Evolutionary conservation across 2,113 vertebrate genomes (phyloP).

Genomic region (Erythrolamprus reginae): DNA sequence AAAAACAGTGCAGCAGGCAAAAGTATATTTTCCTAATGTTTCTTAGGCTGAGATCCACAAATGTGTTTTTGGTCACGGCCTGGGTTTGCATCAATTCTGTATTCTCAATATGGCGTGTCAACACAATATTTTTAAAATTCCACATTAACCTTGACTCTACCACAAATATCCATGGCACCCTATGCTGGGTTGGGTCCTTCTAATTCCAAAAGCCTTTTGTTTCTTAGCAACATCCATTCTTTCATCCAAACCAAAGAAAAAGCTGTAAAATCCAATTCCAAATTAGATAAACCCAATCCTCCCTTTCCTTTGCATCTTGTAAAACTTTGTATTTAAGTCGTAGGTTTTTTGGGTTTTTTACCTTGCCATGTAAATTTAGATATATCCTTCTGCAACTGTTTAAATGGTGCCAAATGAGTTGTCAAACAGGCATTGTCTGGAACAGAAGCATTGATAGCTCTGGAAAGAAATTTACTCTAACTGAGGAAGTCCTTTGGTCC

Average conservation of each 20-base stretch:
- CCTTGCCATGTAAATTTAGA: not conserved
- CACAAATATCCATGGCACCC: not conserved
- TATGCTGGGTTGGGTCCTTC: not conserved
- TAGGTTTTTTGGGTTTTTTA: not conserved
- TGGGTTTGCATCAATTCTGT: not conserved
- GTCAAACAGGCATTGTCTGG: not conserved
- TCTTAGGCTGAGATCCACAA: not conserved
- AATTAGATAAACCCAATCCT: not conserved
- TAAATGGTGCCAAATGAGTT: not conserved
- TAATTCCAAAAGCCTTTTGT: not conserved
- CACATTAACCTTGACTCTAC: not conserved
- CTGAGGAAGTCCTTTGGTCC: no score
- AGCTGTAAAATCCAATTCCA: not conserved
- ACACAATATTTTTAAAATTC: not conserved
- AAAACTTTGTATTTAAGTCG: not conserved
- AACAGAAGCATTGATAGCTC: not conserved
- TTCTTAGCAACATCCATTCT: not conserved
- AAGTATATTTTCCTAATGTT: no score
- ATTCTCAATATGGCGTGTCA: not conserved
- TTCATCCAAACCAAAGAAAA: not conserved
- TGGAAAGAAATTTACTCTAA: not conserved
- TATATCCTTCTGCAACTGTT: not conserved
- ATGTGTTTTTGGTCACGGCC: not conserved
- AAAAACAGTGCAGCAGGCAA: no score
- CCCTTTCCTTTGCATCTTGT: not conserved